Base-by-base conservation (phyloP, 2,888 invertebrate genomes). In the Macroteleia sp. region DNA sequence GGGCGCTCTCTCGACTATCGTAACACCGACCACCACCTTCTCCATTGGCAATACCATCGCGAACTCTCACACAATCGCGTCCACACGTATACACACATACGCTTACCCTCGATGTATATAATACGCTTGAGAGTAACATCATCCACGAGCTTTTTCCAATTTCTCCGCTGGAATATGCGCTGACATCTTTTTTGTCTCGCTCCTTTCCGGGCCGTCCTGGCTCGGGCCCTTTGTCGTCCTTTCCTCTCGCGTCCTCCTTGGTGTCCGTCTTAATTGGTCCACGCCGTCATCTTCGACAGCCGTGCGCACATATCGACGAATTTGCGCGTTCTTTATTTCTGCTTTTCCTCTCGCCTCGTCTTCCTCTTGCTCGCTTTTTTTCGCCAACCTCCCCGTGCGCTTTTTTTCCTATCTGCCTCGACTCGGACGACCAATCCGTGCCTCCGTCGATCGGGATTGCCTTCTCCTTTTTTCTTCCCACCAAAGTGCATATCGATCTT, bases 401-500 rank as follows among this genome's bases (percentile, higher is more conserved):
- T 77, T 77, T 77, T 77, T 77, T 73, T 73, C 77, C 77, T 77
- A 77, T 77, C 77, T 73, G 77, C 71, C 77, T 73, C 71, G 59
- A 71, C 73, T 73, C 77, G 77, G 77, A 77, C 77, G 77, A 73
- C 77, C 77, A 73, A 78, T 74, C 77, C 77, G 77, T 74, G 77
- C 78, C 78, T 78, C 78, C 78, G 78, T 78, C 78, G 74, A 75
- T 79, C 75, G 79, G 79, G 79, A 71, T 79, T 79, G 79, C 75
- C 75, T 79, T 75, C 70, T 79, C 79, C 75, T 79, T 79, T 79
- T 79, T 79, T 79, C 79, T 79, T 79, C 79, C 74, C 75, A 76
- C 77, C 78, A 71, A 76, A 80, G 77, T 77, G 69, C 76, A 78
- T 78, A 80, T 80, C 80, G 80, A 76, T 78, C 80, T 78, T 80